These are phyloP conservation scores for Ceramica pisi DNA, from an alignment of 2,888 invertebrate genomes.

Conservation along the genomic window DNA sequence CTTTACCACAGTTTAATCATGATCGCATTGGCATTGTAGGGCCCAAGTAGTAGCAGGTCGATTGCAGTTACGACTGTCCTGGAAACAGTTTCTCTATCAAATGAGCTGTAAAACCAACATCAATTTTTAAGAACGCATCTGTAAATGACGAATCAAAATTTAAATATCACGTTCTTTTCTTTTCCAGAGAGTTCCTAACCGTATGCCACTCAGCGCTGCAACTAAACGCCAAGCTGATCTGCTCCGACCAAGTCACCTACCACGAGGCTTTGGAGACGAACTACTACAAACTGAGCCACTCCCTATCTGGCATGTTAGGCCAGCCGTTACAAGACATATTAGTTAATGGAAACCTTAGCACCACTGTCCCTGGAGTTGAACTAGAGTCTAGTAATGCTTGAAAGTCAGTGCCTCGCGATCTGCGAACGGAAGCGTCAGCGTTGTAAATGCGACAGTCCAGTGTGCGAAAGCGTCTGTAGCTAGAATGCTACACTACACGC, in stretches of 20 bases:
- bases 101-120: not conserved
- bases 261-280: slow-evolving; percentile 97
- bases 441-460: not conserved
- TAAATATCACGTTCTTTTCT: not conserved
- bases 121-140: not conserved
- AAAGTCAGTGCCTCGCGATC: slow-evolving; percentile 59
- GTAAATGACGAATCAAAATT: not conserved
- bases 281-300: slow-evolving; percentile 96
- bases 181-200: slow-evolving; percentile 96
- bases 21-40: too few relatives aligned
- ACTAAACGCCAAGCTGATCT: slow-evolving; percentile 96
- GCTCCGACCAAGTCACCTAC: slow-evolving; percentile 97
- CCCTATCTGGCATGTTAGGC: slow-evolving; percentile 93
- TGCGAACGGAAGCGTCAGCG: not conserved
- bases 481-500: not conserved
- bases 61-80: not conserved
- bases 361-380: slow-evolving; percentile 95
- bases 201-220: slow-evolving; percentile 97
- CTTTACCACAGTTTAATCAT: too few relatives aligned
- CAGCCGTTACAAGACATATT: slow-evolving; percentile 92
- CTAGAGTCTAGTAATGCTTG: slow-evolving; percentile 95
- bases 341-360: slow-evolving; percentile 95
- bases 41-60: not conserved
- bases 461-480: not conserved
- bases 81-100: not conserved